Percentiles rank a stretch among this genome's conserved stretches.
Conservation (phyloP, 1,140 invertebrate genomes). For the Atta texana region DNA sequence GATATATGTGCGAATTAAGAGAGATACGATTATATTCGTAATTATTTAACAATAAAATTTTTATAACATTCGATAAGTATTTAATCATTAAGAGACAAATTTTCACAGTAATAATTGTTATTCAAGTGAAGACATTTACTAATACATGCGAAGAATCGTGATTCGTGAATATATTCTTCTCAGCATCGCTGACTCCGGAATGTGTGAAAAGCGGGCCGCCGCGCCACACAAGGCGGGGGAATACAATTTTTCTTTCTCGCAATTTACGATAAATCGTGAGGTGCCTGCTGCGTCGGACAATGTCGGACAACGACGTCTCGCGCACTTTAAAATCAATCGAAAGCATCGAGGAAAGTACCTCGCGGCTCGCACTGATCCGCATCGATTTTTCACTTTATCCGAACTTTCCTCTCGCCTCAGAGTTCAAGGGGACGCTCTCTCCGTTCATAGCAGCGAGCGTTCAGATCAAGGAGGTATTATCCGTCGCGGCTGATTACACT, state of each 20-base stretch:
- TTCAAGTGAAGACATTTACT: not conserved
- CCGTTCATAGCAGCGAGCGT: slow-evolving; percentile 30
- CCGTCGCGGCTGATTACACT: slow-evolving; percentile 47
- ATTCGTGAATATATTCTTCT: slow-evolving; percentile 12
- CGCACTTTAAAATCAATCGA: slow-evolving; percentile 72
- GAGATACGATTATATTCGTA: not conserved
- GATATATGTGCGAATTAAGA: not conserved
- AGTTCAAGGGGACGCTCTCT: slow-evolving; percentile 52
- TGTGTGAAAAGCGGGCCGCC: slow-evolving; percentile 38
- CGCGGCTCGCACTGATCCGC: slow-evolving; percentile 49
- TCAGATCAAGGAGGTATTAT: slow-evolving; percentile 38
- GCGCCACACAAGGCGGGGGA: slow-evolving; percentile 23
- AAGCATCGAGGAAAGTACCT: slow-evolving; percentile 60
- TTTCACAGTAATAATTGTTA: not conserved
- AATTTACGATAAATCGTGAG: slow-evolving; percentile 68
- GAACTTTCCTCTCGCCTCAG: slow-evolving; percentile 1
- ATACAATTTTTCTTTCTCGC: slow-evolving; percentile 44
- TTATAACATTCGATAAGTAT: not conserved
- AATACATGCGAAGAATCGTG: not conserved
- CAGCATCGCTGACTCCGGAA: not conserved
- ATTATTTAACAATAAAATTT: not conserved
- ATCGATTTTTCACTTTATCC: slow-evolving; percentile 68
- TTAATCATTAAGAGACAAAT: not conserved
- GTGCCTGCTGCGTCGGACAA: slow-evolving; percentile 51
- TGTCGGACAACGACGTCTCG: slow-evolving; percentile 49